phyloP scores from a whole-genome alignment of 2,797 vertebrate species.

The Distichodus sexfasciatus region DNA sequence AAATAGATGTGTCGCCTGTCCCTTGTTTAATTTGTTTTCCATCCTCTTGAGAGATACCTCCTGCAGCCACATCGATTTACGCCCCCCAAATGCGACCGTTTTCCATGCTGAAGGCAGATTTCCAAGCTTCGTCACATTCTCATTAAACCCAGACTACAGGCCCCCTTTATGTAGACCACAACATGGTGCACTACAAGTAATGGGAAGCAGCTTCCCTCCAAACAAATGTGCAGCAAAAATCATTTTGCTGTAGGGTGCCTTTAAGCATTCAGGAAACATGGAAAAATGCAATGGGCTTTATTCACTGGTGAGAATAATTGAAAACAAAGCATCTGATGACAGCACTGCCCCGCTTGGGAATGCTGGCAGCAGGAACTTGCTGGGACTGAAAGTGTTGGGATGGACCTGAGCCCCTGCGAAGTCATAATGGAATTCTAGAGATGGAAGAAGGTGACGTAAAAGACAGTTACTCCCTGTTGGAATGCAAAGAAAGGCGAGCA shows the following conservation, averaged over 20 bases:
- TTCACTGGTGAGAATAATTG: conserved; percentile 5
- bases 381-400: not conserved
- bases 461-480: not conserved
- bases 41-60: not conserved
- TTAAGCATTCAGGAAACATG: no score
- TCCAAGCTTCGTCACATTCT: not conserved
- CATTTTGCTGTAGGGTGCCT: no score
- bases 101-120: not conserved
- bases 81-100: not conserved
- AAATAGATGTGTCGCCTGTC: not conserved
- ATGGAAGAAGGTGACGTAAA: not conserved
- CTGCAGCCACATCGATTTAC: not conserved
- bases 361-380: not conserved
- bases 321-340: not conserved
- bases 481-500: not conserved
- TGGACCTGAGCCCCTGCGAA: conserved; percentile 16
- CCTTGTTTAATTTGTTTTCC: not conserved
- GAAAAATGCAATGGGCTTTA: not conserved
- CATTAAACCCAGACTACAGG: not conserved
- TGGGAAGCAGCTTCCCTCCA: not conserved
- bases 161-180: no score
- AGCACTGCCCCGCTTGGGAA: not conserved
- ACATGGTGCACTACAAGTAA: no score
- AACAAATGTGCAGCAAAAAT: not conserved
- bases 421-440: not conserved